Evolutionary conservation across 1,140 invertebrate species (phyloP).

Genomic region (Helicorthomorpha holstii): DNA sequence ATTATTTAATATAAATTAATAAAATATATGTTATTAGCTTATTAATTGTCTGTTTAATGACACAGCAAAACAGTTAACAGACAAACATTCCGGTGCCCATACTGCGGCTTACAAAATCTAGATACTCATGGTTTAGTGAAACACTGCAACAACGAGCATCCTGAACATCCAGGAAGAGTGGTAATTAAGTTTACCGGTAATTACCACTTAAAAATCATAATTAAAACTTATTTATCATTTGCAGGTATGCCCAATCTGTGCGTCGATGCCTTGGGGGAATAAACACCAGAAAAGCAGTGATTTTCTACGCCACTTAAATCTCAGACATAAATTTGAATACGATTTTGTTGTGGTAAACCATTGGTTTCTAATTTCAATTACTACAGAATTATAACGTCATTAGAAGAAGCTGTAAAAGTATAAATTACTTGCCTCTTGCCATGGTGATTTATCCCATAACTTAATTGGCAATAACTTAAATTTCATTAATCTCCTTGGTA

Average conservation of each 20-base stretch:
- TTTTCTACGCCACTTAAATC: constrained; percentile 1
- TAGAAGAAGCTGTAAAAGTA: too few relatives aligned
- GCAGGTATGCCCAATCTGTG: constrained; percentile 3
- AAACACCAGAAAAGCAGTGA: neutral
- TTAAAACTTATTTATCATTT: neutral
- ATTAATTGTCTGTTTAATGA: too few relatives aligned
- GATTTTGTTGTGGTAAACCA: constrained; percentile 3
- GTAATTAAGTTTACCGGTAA: neutral
- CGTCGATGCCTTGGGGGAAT: constrained; percentile 5
- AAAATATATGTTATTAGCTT: too few relatives aligned
- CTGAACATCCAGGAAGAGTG: neutral
- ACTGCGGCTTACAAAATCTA: constrained; percentile 3
- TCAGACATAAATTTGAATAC: constrained; percentile 5
- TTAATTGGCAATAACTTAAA: too few relatives aligned
- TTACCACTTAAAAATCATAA: neutral
- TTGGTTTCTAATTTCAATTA: too few relatives aligned
- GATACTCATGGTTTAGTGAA: neutral
- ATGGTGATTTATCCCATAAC: too few relatives aligned
- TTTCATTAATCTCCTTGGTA: neutral
- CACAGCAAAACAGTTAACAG: neutral
- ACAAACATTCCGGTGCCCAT: constrained; percentile 2
- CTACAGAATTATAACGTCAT: too few relatives aligned
- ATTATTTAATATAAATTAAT: too few relatives aligned
- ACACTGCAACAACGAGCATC: neutral
- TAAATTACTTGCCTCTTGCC: too few relatives aligned